Percentiles rank a stretch among this genome's conserved stretches.
phyloP scores from a whole-genome alignment of 2,888 invertebrate genomes.

The Cheilosia urbana region DNA sequence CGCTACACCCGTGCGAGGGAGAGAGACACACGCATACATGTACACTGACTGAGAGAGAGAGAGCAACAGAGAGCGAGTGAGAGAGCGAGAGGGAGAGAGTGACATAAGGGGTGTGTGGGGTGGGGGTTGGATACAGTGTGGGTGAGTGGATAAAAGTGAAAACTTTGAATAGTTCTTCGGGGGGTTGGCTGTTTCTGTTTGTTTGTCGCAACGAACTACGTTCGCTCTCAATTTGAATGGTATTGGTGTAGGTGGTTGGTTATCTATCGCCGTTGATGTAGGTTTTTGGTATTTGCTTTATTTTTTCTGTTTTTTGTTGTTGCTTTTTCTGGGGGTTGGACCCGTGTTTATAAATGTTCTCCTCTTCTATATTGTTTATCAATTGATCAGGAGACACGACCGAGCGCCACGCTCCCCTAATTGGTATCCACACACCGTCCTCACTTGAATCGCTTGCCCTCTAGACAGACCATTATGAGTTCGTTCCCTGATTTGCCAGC shows the following conservation, averaged over 20 bases:
- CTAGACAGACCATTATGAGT: constrained; percentile 55
- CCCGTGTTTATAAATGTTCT: constrained; percentile 6
- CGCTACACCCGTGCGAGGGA: constrained; percentile 5
- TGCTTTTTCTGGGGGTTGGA: constrained; percentile 15
- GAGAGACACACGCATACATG: constrained; percentile 20
- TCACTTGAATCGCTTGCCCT: constrained; percentile 50
- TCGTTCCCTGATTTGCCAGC: constrained; percentile 36
- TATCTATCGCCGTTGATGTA: constrained; percentile 47
- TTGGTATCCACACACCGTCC: not conserved
- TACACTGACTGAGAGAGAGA: constrained; percentile 20
- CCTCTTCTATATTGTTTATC: not conserved
- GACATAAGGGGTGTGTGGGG: not conserved
- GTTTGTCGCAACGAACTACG: constrained; percentile 25
- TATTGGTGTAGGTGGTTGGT: constrained; percentile 69
- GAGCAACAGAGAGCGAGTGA: constrained; percentile 8
- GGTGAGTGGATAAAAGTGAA: constrained; percentile 66
- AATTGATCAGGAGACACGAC: constrained; percentile 6
- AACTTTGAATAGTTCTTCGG: constrained; percentile 55
- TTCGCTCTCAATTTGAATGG: constrained; percentile 61
- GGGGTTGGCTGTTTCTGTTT: constrained; percentile 36
- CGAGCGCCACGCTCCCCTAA: constrained; percentile 15
- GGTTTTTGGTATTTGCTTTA: constrained; percentile 30
- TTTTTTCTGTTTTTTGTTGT: not conserved
- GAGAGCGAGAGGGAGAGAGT: constrained; percentile 16
- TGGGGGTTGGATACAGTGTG: not conserved